Conservation (phyloP, 2,888 invertebrate species). For the Odontothrips loti region DNA sequence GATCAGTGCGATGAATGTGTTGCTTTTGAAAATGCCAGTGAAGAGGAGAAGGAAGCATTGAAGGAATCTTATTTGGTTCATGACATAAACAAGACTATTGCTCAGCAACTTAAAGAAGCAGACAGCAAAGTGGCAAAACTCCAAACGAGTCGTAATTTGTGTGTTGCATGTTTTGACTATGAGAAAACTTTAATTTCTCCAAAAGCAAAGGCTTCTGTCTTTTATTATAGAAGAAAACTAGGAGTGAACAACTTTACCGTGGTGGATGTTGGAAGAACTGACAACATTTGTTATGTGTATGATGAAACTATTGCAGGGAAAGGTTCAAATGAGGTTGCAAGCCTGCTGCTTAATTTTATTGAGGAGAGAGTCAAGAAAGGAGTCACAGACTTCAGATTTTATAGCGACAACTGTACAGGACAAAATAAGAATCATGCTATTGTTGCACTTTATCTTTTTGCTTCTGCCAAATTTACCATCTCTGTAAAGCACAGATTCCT, state of each 20-base stretch:
- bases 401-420: conserved; percentile 39
- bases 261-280: conserved; percentile 35
- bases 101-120: conserved; percentile 39
- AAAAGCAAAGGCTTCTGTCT: conserved; percentile 41
- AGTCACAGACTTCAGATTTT: conserved; percentile 36
- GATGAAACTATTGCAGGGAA: conserved; percentile 34
- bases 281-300: conserved; percentile 34
- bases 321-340: conserved; percentile 31
- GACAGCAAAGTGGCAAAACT: conserved; percentile 39
- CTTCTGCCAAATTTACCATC: conserved; percentile 34
- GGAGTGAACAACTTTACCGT: conserved; percentile 38
- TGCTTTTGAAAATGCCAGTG: conserved; percentile 40
- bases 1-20: conserved; percentile 42
- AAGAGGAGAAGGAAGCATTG: conserved; percentile 38
- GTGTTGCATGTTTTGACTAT: conserved; percentile 41
- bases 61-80: conserved; percentile 39
- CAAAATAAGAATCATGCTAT: conserved; percentile 39
- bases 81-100: conserved; percentile 38
- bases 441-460: conserved; percentile 37
- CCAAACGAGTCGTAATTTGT: conserved; percentile 33
- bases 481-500: conserved; percentile 38
- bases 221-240: conserved; percentile 40
- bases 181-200: conserved; percentile 43
- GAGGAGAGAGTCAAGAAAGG: conserved; percentile 29
- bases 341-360: conserved; percentile 33